These are phyloP conservation scores for Tapirus indicus DNA, from an alignment of 2,797 vertebrate species.

Conservation along the genomic window DNA sequence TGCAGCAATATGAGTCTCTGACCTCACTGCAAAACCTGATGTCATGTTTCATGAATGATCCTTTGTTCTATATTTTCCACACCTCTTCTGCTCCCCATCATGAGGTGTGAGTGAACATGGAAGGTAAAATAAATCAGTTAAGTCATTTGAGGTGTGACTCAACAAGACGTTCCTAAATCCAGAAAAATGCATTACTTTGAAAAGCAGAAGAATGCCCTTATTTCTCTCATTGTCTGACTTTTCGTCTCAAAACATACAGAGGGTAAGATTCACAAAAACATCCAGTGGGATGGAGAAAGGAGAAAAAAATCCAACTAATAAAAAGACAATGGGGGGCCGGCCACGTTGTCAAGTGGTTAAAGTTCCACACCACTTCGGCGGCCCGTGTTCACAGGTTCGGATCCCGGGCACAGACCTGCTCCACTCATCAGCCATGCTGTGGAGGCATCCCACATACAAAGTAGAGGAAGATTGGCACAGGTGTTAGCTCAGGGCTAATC, in stretches of 20 bases:
- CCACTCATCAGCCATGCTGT: too few species aligned
- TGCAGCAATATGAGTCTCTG: not conserved
- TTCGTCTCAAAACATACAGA: not conserved
- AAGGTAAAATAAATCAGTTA: constrained; percentile 43
- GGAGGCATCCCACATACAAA: too few species aligned
- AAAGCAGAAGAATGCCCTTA: not conserved
- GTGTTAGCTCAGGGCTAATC: too few species aligned
- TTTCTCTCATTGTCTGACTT: constrained; percentile 16
- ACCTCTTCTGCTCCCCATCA: not conserved
- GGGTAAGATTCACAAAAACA: not conserved
- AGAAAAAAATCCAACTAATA: not conserved
- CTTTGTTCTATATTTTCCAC: not conserved
- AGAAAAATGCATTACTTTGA: not conserved
- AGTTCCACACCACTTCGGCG: too few species aligned
- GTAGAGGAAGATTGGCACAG: too few species aligned
- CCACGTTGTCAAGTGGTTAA: too few species aligned
- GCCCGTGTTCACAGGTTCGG: too few species aligned
- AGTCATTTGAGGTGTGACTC: not conserved
- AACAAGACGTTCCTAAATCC: not conserved
- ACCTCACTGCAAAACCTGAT: not conserved
- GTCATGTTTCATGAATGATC: not conserved
- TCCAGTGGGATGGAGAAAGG: not conserved
- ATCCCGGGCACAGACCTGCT: too few species aligned
- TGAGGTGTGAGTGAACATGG: not conserved
- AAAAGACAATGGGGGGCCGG: not conserved